Conservation (phyloP, 2,113 vertebrate species). For the Patagioenas fasciata region DNA sequence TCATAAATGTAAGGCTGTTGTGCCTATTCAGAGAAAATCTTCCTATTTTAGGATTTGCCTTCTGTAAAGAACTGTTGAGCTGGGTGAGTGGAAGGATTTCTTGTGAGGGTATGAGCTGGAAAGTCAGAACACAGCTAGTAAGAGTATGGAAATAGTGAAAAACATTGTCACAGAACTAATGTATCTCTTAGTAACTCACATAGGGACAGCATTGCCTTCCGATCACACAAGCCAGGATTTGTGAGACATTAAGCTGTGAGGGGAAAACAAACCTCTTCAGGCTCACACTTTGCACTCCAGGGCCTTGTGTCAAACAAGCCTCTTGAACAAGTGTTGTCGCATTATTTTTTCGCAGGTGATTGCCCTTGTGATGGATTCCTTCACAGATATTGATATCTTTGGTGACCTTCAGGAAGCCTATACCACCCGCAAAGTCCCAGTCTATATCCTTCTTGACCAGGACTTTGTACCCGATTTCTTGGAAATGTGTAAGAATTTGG, state of each 20-base stretch:
- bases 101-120: not conserved
- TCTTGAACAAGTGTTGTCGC: not conserved
- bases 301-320: not conserved
- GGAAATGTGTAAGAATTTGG: slow-evolving; percentile 89
- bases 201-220: not conserved
- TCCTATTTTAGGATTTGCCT: not conserved
- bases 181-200: not conserved
- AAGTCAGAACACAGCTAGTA: not conserved
- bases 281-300: not conserved
- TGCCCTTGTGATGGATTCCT: slow-evolving; percentile 93
- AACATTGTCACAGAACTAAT: not conserved
- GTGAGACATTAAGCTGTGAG: not conserved
- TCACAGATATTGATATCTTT: slow-evolving; percentile 95
- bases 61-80: not conserved
- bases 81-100: not conserved
- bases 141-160: not conserved
- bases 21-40: not conserved
- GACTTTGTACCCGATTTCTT: slow-evolving; percentile 83
- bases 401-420: slow-evolving; percentile 91
- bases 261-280: not conserved
- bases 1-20: not conserved
- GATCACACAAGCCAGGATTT: not conserved
- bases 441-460: slow-evolving; percentile 94
- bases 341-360: slow-evolving; percentile 83
- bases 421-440: slow-evolving; percentile 80